Evolutionary conservation across 2,888 invertebrate genomes (phyloP), one percentile per base, ranked within the genome.

Genomic region (Luffia ferchaultella): DNA sequence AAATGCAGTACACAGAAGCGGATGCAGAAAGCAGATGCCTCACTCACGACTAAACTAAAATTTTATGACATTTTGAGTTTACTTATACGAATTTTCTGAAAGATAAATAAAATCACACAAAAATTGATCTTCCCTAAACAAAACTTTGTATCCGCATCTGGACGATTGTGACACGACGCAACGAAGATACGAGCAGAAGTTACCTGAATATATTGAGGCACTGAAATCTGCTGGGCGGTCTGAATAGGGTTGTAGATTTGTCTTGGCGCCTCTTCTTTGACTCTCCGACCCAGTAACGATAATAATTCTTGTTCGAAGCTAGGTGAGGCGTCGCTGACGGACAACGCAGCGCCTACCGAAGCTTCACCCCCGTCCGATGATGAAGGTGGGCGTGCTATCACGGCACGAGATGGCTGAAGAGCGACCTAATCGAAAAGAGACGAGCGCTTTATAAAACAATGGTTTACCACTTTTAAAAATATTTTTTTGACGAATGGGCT

Each of bases 331-430:
- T 82, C 82, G 48, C 78, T 78, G 49, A 82, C 82, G 1, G 82
- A 73, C 12, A 83, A 60, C 1, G 83, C 83, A 2, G 82, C 83
- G 5, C 83, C 83, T 1, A 83, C 83, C 2, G 82, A 82, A 0
- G 82, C 83, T 57, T 83, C 83, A 1, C 78, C 83, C 1, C 80
- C 80, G 42, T 78, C 76, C 1, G 74, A 67, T 0, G 73, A 64
- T 60, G 67, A 77, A 51, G 73, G 67, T 1, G 83, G 83, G 19
- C 83, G 76, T 16, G 79, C 70, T 48, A 83, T 83, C 42, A 83
- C 75, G 3, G 82, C 71, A 52, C 74, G 83, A 0, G 83, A 83
- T 12, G 82, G 80, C 49, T 76, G 76, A 18, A 30, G 30, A 30
- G 30, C 30, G 30, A 30, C 12, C 30, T 30, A 12, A 30, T 30